Base-by-base conservation (phyloP, 2,888 invertebrate species). In the Nezara viridula region DNA sequence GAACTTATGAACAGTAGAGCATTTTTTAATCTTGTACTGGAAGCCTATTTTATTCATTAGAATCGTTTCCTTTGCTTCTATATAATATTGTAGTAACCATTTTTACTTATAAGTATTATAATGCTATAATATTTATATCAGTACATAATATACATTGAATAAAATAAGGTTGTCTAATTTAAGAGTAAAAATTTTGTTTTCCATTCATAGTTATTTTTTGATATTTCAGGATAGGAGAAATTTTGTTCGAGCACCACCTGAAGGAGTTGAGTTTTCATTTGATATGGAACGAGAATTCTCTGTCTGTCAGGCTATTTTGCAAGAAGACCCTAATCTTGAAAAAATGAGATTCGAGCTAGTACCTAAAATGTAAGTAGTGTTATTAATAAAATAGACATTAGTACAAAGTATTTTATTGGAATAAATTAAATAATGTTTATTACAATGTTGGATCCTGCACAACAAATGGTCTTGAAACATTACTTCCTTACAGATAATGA, bases 331-430 rank as follows among this genome's bases (percentile, higher is more conserved):
- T 90, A 98, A 98, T 94, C 95, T 99, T 92, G 97, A 98, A 94
- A 98, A 98, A 94, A 99, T 99, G 98, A 96, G 99, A 93, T 99
- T 99, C 94, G 98, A 99, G 93, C 95, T 99, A 93, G 99, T 99
- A 93, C 99, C 99, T 92, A 99, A 99, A 96, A 96, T 98, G 99
- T 99, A 94, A 95, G 97, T 95, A 60, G 9, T 55, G 10, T 47
- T 40, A 85, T 60, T 60, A 16, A 16, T 60, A 55, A 55, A 55
- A 55, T 55, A 49, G 47, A 4, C 52, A 52, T 52, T 21, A 52
- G 9, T 21, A 52, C 6, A 6, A 6, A 4, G 6, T 5, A 55
- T 55, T 24, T 55, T 55, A 55, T 55, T 55, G 9, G 60, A 60
- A 60, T 60, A 16, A 14, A 60, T 16, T 5, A 27, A 60, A 27